Evolutionary conservation across 2,113 vertebrate species (phyloP).

Genomic region (Scortum barcoo): DNA sequence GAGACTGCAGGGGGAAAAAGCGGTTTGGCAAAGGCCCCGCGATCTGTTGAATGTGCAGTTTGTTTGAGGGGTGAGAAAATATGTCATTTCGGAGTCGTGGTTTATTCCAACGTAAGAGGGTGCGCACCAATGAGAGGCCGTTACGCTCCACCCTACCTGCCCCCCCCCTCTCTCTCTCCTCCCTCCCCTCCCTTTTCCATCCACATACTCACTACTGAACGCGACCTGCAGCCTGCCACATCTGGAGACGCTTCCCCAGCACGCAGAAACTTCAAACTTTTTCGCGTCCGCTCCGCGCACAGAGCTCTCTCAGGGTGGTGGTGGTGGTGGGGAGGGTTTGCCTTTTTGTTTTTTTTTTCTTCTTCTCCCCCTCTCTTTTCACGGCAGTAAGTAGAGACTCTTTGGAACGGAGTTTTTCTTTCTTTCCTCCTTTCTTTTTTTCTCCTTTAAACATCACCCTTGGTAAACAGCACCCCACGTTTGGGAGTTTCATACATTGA

Average conservation of each 20-base stretch:
- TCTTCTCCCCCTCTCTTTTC: too few species aligned
- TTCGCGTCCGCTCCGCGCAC: slow-evolving; percentile 40
- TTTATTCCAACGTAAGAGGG: slow-evolving; percentile 79
- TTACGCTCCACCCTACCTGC: slow-evolving; percentile 76
- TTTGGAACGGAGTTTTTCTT: slow-evolving; percentile 56
- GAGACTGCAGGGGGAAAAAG: slow-evolving; percentile 73
- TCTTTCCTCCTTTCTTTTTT: slow-evolving; percentile 34
- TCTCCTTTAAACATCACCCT: slow-evolving; percentile 34
- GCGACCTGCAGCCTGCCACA: slow-evolving; percentile 74
- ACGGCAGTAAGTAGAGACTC: slow-evolving; percentile 74
- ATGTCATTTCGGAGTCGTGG: slow-evolving; percentile 82
- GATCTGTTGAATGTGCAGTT: slow-evolving; percentile 83
- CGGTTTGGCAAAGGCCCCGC: slow-evolving; percentile 74
- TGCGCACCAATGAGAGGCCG: slow-evolving; percentile 77
- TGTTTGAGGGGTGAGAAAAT: slow-evolving; percentile 83
- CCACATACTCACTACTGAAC: slow-evolving; percentile 75
- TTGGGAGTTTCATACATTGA: slow-evolving; percentile 63
- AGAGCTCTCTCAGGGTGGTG: slow-evolving; percentile 36
- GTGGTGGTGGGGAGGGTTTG: slow-evolving; percentile 39
- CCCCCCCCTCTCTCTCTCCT: slow-evolving; percentile 66
- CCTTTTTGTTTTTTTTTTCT: too few species aligned
- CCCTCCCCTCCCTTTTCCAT: slow-evolving; percentile 67
- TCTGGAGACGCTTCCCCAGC: slow-evolving; percentile 75
- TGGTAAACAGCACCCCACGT: slow-evolving; percentile 52
- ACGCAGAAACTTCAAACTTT: slow-evolving; percentile 69